phyloP scores from a whole-genome alignment of 2,888 invertebrate species.

The Cremastinae sp. region DNA sequence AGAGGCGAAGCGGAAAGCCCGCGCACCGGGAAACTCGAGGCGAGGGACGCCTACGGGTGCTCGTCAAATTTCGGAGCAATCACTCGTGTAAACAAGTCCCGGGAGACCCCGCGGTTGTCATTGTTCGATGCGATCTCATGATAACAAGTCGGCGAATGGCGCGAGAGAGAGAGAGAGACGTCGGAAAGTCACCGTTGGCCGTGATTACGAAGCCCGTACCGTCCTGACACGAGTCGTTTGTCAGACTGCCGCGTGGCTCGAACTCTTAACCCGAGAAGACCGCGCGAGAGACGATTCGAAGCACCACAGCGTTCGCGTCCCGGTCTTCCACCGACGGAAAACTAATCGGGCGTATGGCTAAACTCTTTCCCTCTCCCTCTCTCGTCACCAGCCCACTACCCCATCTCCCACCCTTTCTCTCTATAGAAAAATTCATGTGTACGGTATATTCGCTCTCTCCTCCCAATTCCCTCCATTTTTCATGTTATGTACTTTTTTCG shows the following conservation, averaged over 20 bases:
- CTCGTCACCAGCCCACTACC: constrained; percentile 21
- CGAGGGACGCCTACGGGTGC: too few species aligned
- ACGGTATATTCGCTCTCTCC: neutral
- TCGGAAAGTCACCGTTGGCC: neutral
- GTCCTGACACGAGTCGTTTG: constrained; percentile 39
- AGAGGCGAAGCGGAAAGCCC: neutral
- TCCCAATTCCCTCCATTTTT: too few species aligned
- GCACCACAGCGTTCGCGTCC: constrained; percentile 19
- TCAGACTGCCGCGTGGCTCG: constrained; percentile 53
- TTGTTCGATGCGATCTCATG: too few species aligned
- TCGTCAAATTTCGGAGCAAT: neutral
- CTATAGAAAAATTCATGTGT: neutral
- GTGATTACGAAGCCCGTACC: neutral
- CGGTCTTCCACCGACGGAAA: constrained; percentile 31
- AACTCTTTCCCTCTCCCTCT: constrained; percentile 13
- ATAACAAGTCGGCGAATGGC: too few species aligned
- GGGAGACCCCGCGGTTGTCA: too few species aligned
- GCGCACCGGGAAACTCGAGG: too few species aligned
- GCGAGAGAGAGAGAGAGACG: too few species aligned
- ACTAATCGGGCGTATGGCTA: constrained; percentile 30
- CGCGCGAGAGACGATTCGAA: constrained; percentile 1
- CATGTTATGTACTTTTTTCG: too few species aligned
- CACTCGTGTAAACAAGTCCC: neutral
- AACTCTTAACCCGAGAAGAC: constrained; percentile 28
- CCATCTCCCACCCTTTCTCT: neutral